These are phyloP conservation scores for Hippocampus barbouri DNA, from an alignment of 2,113 vertebrate genomes.

Conservation along the genomic window DNA sequence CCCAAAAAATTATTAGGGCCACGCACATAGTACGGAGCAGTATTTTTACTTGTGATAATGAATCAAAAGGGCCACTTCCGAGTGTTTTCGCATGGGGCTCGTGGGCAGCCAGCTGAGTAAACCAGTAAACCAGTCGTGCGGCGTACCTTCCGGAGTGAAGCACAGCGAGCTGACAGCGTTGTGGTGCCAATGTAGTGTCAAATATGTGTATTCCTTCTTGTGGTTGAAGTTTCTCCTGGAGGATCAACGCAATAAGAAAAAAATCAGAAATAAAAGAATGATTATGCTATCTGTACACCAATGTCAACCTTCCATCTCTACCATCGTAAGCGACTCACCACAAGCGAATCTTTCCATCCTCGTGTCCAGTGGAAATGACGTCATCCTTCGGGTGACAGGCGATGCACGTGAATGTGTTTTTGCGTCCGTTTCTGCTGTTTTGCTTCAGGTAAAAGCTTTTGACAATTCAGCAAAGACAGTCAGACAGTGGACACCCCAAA, in stretches of 20 bases:
- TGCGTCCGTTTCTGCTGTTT: conserved; percentile 71
- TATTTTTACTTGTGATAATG: too few species aligned
- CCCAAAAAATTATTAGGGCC: too few species aligned
- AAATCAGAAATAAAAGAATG: neutral
- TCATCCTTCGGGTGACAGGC: conserved; percentile 88
- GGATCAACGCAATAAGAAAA: neutral
- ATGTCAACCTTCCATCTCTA: neutral
- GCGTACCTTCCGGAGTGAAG: conserved; percentile 86
- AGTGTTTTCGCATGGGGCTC: too few species aligned
- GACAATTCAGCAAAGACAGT: neutral
- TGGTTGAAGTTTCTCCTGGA: conserved; percentile 88
- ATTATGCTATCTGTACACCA: neutral
- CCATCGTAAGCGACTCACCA: conserved; percentile 72
- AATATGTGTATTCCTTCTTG: conserved; percentile 83
- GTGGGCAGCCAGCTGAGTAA: too few species aligned
- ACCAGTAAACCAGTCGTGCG: neutral
- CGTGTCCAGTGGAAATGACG: conserved; percentile 90
- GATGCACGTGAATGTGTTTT: conserved; percentile 81
- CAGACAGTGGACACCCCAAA: neutral
- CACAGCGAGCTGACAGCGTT: conserved; percentile 78
- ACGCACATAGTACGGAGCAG: too few species aligned
- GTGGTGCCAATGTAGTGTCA: conserved; percentile 89
- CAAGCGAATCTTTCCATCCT: conserved; percentile 89
- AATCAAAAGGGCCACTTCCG: too few species aligned
- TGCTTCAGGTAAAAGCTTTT: conserved; percentile 79